Evolutionary conservation across 2,113 vertebrate genomes (phyloP), one percentile per base, ranked within the genome.

Genomic region (Pica pica): DNA sequence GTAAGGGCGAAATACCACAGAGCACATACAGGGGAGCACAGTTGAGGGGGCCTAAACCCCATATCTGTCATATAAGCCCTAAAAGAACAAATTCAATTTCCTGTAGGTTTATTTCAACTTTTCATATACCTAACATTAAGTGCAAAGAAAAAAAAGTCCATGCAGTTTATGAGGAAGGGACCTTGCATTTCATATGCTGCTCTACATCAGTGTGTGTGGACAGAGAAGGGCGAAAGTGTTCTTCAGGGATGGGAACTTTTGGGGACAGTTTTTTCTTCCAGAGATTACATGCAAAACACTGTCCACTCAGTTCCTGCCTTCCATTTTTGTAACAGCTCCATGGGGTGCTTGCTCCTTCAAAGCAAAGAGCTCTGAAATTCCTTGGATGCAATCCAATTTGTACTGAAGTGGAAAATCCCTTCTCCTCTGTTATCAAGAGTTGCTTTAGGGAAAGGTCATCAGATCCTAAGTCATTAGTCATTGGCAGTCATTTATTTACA

Each of bases 331-430:
- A 93, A 65, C 28, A 22, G 59, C 50, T 85, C 42, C 50, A 89
- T 44, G 49, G 20, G 49, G 37, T 60, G 53, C 49, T 33, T 39
- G 13, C 23, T 87, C 50, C 83, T 94, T 92, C 80, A 91, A 74
- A 83, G 55, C 37, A 70, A 42, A 83, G 59, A 79, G 46, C 70
- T 59, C 31, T 84, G 65, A 89, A 93, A 90, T 90, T 87, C 71
- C 35, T 77, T 94, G 91, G 83, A 95, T 61, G 39, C 30, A 69
- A 89, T 71, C 77, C 83, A 93, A 5, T 71, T 76, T 79, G 68
- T 87, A 89, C 35, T 82, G 49, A 89, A 89, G 74, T 83, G 42
- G 78, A 95, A 95, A 96, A 94, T 53, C 50, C 59, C 87, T 93
- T 85, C 70, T 90, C 65, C 64, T 76, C 53, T 80, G 31, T 52